Evolutionary conservation across 2,797 vertebrate species (phyloP), one percentile per base, ranked within the genome.

Genomic region (Lates japonicus): DNA sequence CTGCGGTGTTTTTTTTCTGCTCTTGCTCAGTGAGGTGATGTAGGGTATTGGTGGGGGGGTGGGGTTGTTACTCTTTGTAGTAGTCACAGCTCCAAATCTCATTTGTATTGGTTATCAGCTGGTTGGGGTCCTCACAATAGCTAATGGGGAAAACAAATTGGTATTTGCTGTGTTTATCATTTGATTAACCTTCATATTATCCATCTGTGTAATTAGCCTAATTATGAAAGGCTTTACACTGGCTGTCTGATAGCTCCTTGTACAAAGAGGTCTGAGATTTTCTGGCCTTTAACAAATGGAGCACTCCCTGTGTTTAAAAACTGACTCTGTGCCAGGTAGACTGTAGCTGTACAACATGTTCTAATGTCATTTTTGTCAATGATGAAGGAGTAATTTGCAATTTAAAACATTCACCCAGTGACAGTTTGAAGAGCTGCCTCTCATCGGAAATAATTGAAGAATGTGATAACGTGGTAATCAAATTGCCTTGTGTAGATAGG

Each of bases 121-220:
- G 86, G 87, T 89, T 78, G 75, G 90, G 90, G 87, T 83, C 87
- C 88, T 89, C 90, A 93, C 92, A 92, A 91, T 93, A 94, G 91
- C 93, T 94, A 93, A 92, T 94, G 91, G 90, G 93, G 89, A 93
- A 94, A 94, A 94, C 93, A 94, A 94, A 94, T 94, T 73, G 55
- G 75, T 89, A 86, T 91, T 92, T 93, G 85, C 90, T 76, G 48
- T 92, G 92, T 93, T 93, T 90, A 92, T 94, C 89, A 82, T 94
- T 87, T 89, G 88, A 94, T 94, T 93, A 94, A 92, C 87, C 86
- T 90, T 90, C 85, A 87, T 87, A 78, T 93, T 92, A 93, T 94
- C 87, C 86, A 66, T 81, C 66, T 88, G 80, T 91, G 90, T 94
- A 94, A 94, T 94, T 90, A 92, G 85, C 73, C 88, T 94, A 87